These are phyloP conservation scores for Metacarcinus magister DNA, from an alignment of 2,888 invertebrate genomes.

Conservation along the genomic window DNA sequence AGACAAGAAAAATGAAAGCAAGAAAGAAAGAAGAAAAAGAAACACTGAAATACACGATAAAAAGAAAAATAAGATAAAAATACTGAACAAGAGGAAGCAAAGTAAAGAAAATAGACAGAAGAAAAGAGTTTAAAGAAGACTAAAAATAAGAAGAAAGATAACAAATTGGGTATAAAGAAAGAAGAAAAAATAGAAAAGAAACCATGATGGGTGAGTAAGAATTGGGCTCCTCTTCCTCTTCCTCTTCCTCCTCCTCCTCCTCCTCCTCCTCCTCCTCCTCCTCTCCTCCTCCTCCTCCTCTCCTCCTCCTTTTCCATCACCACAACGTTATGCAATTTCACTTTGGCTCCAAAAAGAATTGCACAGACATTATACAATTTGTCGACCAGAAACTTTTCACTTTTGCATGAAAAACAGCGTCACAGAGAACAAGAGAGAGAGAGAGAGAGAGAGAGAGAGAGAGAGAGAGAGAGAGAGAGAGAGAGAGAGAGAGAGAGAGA, in stretches of 20 bases:
- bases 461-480: conserved; percentile 48
- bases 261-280: conserved; percentile 27
- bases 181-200: not conserved
- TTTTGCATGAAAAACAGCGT: not conserved
- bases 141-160: not conserved
- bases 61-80: not conserved
- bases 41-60: not conserved
- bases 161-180: not conserved
- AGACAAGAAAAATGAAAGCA: not conserved
- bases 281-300: conserved; percentile 11
- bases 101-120: not conserved
- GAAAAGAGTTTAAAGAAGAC: not conserved
- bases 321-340: not conserved
- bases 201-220: not conserved
- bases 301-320: not conserved
- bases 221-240: not conserved
- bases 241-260: not conserved
- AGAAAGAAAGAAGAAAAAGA: not conserved
- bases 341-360: not conserved
- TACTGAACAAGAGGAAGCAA: not conserved
- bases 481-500: conserved; percentile 48
- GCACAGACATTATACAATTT: conserved; percentile 8
- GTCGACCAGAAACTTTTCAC: not conserved
- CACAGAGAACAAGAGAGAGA: not conserved
- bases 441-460: conserved; percentile 32